These are phyloP conservation scores for Globicephala melas DNA, from an alignment of 2,113 vertebrate species.

Conservation along the genomic window DNA sequence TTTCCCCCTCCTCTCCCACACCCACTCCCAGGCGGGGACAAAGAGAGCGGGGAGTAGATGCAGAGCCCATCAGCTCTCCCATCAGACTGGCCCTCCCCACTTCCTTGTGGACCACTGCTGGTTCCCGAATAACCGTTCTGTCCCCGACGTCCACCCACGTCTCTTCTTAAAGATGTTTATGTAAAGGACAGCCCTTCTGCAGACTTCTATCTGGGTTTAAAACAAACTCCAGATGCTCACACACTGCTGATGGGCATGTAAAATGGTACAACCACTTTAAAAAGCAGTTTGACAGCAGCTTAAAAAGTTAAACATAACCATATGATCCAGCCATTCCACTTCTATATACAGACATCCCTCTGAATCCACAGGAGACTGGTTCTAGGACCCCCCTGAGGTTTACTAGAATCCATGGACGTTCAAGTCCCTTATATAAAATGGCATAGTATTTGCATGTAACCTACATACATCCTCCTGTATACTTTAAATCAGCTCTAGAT, in stretches of 20 bases:
- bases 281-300: neutral
- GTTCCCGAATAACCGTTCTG: accelerated
- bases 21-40: neutral
- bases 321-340: neutral
- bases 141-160: neutral
- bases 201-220: neutral
- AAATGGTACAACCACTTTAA: neutral
- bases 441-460: neutral
- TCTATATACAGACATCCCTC: neutral
- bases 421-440: neutral
- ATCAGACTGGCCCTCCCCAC: accelerated
- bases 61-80: neutral
- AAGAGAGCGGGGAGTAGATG: neutral
- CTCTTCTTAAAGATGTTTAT: neutral
- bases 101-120: neutral
- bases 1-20: neutral
- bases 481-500: neutral
- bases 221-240: neutral
- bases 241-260: neutral
- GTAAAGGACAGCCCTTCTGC: neutral
- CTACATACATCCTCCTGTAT: neutral
- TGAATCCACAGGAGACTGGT: neutral
- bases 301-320: neutral
- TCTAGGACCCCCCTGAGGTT: neutral
- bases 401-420: neutral